These are phyloP conservation scores for Manacus vitellinus DNA, from an alignment of 2,113 vertebrate species.

Conservation along the genomic window DNA sequence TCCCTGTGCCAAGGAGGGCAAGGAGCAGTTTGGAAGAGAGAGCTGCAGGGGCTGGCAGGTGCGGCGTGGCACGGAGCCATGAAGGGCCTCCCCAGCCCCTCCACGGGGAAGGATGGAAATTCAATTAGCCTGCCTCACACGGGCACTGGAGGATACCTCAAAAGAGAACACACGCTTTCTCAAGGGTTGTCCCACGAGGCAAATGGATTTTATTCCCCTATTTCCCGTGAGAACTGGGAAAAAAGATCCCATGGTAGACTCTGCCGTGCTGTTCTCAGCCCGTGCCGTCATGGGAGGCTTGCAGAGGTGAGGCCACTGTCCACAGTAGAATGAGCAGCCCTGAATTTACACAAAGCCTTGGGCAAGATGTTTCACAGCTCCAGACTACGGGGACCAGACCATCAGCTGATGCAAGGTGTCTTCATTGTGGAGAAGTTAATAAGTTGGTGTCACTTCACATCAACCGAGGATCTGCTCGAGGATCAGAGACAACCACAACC, in stretches of 20 bases:
- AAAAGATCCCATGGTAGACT: neutral
- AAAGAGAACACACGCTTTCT: neutral
- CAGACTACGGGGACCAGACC: neutral
- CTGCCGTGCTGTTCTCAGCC: neutral
- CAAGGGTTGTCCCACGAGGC: neutral
- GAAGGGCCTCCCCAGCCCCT: neutral
- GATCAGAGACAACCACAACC: neutral
- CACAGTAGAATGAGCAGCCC: accelerated
- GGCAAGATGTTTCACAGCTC: neutral
- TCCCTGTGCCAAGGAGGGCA: neutral
- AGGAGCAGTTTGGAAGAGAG: neutral
- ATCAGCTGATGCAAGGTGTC: neutral
- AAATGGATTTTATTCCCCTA: neutral
- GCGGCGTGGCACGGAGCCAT: accelerated
- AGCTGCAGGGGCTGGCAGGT: conserved; percentile 2
- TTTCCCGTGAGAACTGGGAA: neutral
- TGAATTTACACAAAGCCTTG: neutral
- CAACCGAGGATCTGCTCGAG: neutral
- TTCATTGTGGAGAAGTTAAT: neutral
- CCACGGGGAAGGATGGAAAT: neutral
- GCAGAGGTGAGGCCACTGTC: neutral
- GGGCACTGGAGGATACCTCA: neutral
- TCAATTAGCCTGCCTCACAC: neutral
- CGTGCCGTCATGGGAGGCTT: accelerated
- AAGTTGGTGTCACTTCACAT: neutral